Percentiles rank a stretch among this genome's conserved stretches.
These are phyloP conservation scores for Euleptes europaea DNA, from an alignment of 2,113 vertebrate genomes.

Conservation along the genomic window DNA sequence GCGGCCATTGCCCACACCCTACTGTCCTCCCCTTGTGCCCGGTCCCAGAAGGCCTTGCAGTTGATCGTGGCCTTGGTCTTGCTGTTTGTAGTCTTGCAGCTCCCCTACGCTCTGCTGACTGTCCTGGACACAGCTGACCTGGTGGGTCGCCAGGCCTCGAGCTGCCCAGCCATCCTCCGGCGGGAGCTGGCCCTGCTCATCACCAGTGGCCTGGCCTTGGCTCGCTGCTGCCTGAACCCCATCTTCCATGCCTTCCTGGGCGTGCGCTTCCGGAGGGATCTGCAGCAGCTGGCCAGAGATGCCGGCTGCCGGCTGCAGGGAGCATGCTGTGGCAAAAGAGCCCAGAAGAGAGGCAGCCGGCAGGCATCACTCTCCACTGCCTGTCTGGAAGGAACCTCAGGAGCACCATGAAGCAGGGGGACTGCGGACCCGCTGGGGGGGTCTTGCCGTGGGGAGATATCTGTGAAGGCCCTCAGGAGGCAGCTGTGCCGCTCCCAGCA, in stretches of 20 bases:
- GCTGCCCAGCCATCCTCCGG: slow-evolving; percentile 71
- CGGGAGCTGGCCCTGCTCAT: slow-evolving; percentile 80
- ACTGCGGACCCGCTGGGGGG: accelerated
- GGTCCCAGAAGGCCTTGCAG: slow-evolving; percentile 82
- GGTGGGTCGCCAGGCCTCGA: slow-evolving; percentile 55
- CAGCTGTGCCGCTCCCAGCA: no score
- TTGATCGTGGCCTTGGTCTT: slow-evolving; percentile 86
- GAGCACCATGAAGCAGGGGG: not conserved
- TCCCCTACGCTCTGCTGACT: slow-evolving; percentile 87
- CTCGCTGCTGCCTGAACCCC: slow-evolving; percentile 92
- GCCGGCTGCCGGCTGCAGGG: slow-evolving; percentile 50
- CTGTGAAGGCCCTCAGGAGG: no score
- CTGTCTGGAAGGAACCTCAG: not conserved
- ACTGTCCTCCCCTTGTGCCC: slow-evolving; percentile 68
- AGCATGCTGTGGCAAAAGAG: not conserved
- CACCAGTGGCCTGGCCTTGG: slow-evolving; percentile 84
- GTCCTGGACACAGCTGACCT: slow-evolving; percentile 74
- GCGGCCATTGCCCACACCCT: slow-evolving; percentile 77
- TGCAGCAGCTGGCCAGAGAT: slow-evolving; percentile 71
- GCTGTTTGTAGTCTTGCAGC: slow-evolving; percentile 86
- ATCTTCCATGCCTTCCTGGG: slow-evolving; percentile 90
- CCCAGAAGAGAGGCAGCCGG: not conserved
- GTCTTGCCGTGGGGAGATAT: no score
- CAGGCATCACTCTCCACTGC: slow-evolving; percentile 29
- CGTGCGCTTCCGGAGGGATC: slow-evolving; percentile 86